phyloP scores from a whole-genome alignment of 2,888 invertebrate species.

The Thera obeliscata region DNA sequence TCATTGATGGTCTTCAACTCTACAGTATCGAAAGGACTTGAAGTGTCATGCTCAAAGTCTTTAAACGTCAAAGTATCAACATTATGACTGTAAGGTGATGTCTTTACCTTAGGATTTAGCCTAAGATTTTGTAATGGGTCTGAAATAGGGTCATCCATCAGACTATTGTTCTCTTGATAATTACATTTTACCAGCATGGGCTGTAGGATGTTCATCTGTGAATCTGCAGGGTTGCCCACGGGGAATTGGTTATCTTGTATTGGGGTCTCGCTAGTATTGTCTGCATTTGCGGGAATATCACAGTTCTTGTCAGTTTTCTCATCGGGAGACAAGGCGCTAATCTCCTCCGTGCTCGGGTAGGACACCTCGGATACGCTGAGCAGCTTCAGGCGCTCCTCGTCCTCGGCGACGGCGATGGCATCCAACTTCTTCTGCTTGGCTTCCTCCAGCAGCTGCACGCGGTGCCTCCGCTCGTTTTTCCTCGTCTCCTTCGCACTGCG shows the following conservation, averaged over 20 bases:
- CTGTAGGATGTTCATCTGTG: conserved; percentile 71
- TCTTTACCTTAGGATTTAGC: conserved; percentile 63
- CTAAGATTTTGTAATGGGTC: conserved; percentile 74
- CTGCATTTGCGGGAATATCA: conserved; percentile 61
- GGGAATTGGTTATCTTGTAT: conserved; percentile 52
- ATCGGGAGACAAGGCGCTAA: conserved; percentile 81
- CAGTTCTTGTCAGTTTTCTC: conserved; percentile 71
- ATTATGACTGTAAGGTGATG: conserved; percentile 65
- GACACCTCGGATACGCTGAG: conserved; percentile 84
- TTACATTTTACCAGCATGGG: conserved; percentile 74
- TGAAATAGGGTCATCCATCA: conserved; percentile 71
- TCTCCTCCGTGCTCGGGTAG: conserved; percentile 86
- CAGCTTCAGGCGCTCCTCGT: conserved; percentile 82
- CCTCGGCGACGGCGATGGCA: conserved; percentile 76
- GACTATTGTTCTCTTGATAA: conserved; percentile 62
- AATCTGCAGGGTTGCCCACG: conserved; percentile 54
- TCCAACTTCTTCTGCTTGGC: conserved; percentile 83
- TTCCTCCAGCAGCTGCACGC: conserved; percentile 85
- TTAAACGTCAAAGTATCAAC: conserved; percentile 83
- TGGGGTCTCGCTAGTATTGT: conserved; percentile 52
- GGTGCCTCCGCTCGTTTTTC: conserved; percentile 85
- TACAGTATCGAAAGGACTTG: conserved; percentile 96
- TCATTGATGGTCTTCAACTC: conserved; percentile 96
- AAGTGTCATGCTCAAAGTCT: conserved; percentile 96
- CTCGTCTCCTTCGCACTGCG: conserved; percentile 86